Percentiles rank a stretch among this genome's conserved stretches.
Evolutionary conservation across 2,113 vertebrate species (phyloP).

Genomic region (Machaerirhynchus nigripectus): DNA sequence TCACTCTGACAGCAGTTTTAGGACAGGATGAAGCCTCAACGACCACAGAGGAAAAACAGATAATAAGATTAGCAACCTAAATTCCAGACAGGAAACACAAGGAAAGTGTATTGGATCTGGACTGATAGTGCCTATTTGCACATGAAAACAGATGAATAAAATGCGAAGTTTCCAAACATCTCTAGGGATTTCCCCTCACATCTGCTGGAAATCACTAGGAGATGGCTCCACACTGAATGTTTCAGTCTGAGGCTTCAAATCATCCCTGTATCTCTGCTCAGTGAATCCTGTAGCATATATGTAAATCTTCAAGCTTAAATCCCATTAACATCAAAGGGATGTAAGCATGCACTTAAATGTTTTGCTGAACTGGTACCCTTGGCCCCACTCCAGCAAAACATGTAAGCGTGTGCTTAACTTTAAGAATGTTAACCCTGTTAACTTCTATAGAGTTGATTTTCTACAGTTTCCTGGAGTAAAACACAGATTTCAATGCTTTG

Average conservation of each 20-base stretch:
- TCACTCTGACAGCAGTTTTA: neutral
- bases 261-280: neutral
- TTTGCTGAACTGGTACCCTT: constrained; percentile 33
- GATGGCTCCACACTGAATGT: neutral
- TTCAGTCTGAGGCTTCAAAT: neutral
- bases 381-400: constrained; percentile 35
- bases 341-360: constrained; percentile 27
- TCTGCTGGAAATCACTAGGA: neutral
- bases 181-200: neutral
- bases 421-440: constrained; percentile 51
- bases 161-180: neutral
- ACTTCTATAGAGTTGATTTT: constrained; percentile 37
- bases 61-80: neutral
- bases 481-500: constrained; percentile 41
- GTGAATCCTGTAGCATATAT: constrained; percentile 7
- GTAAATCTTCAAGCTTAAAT: constrained; percentile 54
- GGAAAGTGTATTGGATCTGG: neutral
- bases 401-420: constrained; percentile 40
- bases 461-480: constrained; percentile 40
- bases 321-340: constrained; percentile 48
- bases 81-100: neutral
- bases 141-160: neutral
- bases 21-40: neutral
- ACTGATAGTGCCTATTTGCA: neutral
- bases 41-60: neutral